Percentiles rank a stretch among this genome's conserved stretches.
Evolutionary conservation across 2,888 invertebrate species (phyloP).

Genomic region (Catocala nupta): DNA sequence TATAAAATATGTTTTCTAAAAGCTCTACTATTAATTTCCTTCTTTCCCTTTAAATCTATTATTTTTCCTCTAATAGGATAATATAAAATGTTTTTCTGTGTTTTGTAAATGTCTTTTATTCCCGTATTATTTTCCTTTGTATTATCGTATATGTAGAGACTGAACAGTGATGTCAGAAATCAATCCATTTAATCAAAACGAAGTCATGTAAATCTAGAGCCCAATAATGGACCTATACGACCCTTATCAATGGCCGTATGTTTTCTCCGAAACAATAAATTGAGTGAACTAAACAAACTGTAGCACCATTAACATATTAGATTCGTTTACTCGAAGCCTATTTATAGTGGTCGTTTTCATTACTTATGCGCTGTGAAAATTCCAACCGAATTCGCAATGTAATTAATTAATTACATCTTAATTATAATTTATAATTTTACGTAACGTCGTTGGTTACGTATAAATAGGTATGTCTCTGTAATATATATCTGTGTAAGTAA

Average conservation of each 20-base stretch:
- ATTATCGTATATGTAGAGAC: too few relatives aligned
- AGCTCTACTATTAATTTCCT: too few relatives aligned
- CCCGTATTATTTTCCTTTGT: too few relatives aligned
- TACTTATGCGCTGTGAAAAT: conserved; percentile 39
- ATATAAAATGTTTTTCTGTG: too few relatives aligned
- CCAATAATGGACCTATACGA: background rate
- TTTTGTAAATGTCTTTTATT: too few relatives aligned
- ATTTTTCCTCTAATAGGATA: too few relatives aligned
- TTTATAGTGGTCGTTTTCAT: conserved; percentile 40
- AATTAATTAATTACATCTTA: conserved; percentile 25
- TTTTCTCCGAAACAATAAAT: conserved; percentile 54
- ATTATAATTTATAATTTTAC: conserved; percentile 5
- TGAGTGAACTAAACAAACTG: conserved; percentile 59
- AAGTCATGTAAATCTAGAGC: background rate
- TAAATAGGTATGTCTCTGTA: conserved; percentile 5
- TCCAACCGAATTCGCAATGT: conserved; percentile 27
- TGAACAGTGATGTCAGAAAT: too few relatives aligned
- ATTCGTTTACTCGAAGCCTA: conserved; percentile 53
- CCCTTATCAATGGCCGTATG: conserved; percentile 24
- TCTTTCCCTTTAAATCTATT: too few relatives aligned
- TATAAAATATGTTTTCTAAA: too few relatives aligned
- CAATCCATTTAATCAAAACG: background rate
- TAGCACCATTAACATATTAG: conserved; percentile 63
- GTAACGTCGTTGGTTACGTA: background rate
- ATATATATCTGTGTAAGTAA: background rate